phyloP scores from a whole-genome alignment of 2,888 invertebrate species.

The Acrobasis repandana region DNA sequence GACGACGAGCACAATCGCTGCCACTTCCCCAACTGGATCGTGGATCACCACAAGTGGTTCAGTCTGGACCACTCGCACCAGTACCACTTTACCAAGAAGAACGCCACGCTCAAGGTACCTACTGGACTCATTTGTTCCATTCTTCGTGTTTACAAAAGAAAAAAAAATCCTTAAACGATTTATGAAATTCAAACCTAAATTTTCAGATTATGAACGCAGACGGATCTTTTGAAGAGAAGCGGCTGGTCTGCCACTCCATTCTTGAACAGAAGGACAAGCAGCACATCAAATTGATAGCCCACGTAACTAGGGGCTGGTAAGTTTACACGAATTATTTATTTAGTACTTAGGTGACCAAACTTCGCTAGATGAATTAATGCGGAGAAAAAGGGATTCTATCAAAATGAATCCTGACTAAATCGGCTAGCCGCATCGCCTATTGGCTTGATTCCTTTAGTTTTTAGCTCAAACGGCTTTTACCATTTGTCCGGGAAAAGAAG shows the following conservation, averaged over 20 bases:
- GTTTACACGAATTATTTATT: too few relatives aligned
- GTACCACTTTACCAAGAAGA: constrained; percentile 88
- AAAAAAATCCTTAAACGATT: too few relatives aligned
- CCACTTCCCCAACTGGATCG: constrained; percentile 90
- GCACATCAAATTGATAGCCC: constrained; percentile 87
- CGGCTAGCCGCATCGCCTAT: too few relatives aligned
- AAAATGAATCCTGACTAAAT: too few relatives aligned
- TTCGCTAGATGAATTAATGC: too few relatives aligned
- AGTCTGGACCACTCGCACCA: constrained; percentile 88
- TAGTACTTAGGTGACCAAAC: too few relatives aligned
- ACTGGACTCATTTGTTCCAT: too few relatives aligned
- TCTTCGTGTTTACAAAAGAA: too few relatives aligned
- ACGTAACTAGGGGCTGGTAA: constrained; percentile 90
- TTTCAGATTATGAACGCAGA: constrained; percentile 73
- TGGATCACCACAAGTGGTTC: constrained; percentile 91
- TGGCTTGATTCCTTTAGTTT: too few relatives aligned
- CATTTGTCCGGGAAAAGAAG: too few relatives aligned
- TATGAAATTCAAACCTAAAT: neutral
- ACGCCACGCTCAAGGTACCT: constrained; percentile 87
- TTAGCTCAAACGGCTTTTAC: too few relatives aligned
- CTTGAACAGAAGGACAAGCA: constrained; percentile 82
- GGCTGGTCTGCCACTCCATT: constrained; percentile 85
- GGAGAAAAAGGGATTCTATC: too few relatives aligned
- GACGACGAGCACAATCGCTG: constrained; percentile 89
- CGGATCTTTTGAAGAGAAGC: constrained; percentile 76